Conservation (phyloP, 2,888 invertebrate genomes). For the Conus canariensis region DNA sequence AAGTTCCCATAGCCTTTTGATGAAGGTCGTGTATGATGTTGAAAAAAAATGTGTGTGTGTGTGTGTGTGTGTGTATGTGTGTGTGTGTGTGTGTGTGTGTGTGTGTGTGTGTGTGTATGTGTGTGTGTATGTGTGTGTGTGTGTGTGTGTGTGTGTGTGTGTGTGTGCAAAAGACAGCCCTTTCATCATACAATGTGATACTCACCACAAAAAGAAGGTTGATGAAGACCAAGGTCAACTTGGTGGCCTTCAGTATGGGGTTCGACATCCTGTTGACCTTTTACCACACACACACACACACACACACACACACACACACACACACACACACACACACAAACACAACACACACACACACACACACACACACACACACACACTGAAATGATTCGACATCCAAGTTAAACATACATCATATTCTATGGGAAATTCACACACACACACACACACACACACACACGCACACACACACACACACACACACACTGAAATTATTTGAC, state of each 20-base stretch:
- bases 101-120: conserved; percentile 9
- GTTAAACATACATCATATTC: background rate
- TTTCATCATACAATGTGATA: background rate
- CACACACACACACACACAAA: background rate
- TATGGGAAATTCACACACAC: background rate
- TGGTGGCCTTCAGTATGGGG: background rate
- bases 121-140: conserved; percentile 4
- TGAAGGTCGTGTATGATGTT: too few relatives aligned
- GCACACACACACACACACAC: background rate
- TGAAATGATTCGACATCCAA: too few relatives aligned
- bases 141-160: conserved; percentile 21
- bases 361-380: background rate
- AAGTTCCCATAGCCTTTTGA: too few relatives aligned
- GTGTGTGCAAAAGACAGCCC: background rate
- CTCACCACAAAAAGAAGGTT: conserved; percentile 30
- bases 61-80: conserved; percentile 16
- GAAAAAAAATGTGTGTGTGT: background rate
- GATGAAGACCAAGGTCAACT: conserved; percentile 25
- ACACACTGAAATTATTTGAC: too few relatives aligned
- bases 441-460: too few relatives aligned
- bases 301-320: conserved; percentile 3
- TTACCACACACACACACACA: background rate
- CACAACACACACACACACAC: background rate
- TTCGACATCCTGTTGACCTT: background rate
- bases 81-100: conserved; percentile 15